Conservation (phyloP, 2,797 vertebrate species). For the Trachops cirrhosus region DNA sequence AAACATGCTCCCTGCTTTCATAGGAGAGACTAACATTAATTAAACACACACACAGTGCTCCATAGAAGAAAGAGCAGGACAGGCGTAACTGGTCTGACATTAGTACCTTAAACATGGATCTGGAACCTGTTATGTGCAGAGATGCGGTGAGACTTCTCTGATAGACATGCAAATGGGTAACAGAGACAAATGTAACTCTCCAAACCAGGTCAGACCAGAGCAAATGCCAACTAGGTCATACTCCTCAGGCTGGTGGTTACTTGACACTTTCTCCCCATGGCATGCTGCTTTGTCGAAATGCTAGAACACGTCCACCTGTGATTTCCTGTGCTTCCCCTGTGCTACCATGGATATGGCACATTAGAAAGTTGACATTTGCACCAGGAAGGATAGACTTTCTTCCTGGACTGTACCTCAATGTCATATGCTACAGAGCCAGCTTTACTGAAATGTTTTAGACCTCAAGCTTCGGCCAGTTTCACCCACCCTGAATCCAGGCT, state of each 20-base stretch:
- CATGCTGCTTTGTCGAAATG: neutral
- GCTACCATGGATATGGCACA: neutral
- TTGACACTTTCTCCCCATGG: neutral
- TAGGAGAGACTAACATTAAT: slow-evolving; percentile 9
- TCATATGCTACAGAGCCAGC: neutral
- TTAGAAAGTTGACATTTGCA: slow-evolving; percentile 1
- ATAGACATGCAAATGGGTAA: neutral
- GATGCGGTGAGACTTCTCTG: neutral
- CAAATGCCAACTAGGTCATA: neutral
- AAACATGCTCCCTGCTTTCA: neutral
- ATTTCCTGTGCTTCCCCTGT: slow-evolving; percentile 50
- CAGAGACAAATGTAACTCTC: neutral
- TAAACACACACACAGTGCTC: neutral
- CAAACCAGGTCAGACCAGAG: neutral
- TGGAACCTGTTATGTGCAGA: neutral
- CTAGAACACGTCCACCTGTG: neutral
- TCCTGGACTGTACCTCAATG: neutral
- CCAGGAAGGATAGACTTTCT: slow-evolving; percentile 21
- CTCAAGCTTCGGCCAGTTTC: neutral
- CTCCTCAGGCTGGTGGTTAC: neutral
- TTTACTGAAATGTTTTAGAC: neutral
- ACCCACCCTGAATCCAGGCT: neutral
- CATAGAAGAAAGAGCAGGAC: neutral
- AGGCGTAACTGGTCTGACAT: neutral
- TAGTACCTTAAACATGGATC: neutral